These are phyloP conservation scores for Thomomys bottae DNA, from an alignment of 2,113 vertebrate species.

Conservation along the genomic window DNA sequence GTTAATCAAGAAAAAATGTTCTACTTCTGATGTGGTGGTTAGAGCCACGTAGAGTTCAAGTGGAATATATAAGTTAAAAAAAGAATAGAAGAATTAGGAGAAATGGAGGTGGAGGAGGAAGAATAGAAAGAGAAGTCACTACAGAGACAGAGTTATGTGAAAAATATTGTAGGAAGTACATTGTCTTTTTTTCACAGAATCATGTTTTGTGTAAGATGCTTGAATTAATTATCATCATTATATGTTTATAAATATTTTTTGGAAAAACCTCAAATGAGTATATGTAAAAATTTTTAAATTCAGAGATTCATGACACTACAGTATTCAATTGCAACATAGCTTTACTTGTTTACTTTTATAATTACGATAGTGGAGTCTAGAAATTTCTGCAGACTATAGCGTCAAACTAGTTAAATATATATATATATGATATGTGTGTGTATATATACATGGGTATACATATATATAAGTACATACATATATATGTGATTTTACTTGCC, in stretches of 20 bases:
- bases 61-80: not conserved
- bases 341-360: not conserved
- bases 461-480: too few species aligned
- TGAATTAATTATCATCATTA: not conserved
- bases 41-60: not conserved
- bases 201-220: not conserved
- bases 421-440: not conserved
- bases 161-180: not conserved
- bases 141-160: too few species aligned
- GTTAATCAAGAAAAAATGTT: slow-evolving; percentile 28
- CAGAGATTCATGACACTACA: not conserved
- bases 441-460: not conserved
- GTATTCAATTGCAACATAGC: not conserved
- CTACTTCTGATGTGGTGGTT: not conserved
- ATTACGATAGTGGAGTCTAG: not conserved
- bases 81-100: not conserved
- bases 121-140: too few species aligned
- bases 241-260: not conserved
- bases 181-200: not conserved
- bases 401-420: not conserved
- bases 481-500: too few species aligned
- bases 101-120: not conserved
- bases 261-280: not conserved
- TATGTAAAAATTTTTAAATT: not conserved
- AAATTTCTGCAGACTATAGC: not conserved